Conservation (phyloP, 1,140 invertebrate genomes). For the Trissolcus basalis region DNA sequence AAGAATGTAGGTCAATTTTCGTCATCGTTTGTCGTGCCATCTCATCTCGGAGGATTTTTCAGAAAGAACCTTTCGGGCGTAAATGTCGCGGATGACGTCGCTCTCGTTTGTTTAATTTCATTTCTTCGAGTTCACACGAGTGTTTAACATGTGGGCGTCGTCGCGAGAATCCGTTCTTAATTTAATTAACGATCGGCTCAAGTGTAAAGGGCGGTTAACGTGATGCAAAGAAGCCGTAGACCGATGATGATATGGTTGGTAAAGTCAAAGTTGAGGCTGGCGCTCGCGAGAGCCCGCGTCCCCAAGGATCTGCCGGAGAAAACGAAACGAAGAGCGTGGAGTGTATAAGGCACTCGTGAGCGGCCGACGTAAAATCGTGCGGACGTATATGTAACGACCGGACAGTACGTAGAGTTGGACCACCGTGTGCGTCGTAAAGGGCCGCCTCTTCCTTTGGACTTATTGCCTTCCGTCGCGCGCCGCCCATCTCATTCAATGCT, state of each 20-base stretch:
- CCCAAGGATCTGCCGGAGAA: not conserved
- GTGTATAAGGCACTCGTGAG: constrained; percentile 1
- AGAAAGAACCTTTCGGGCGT: no score
- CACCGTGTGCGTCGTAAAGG: constrained; percentile 64
- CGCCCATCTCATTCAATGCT: constrained; percentile 76
- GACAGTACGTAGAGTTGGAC: constrained; percentile 52
- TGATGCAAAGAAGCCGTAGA: constrained; percentile 62
- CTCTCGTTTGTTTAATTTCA: not conserved
- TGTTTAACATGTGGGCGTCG: constrained; percentile 43
- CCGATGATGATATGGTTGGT: constrained; percentile 35
- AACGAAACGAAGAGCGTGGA: constrained; percentile 1
- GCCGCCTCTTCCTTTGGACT: constrained; percentile 62
- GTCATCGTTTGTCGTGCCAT: no score
- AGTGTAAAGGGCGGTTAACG: constrained; percentile 38
- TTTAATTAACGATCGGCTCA: constrained; percentile 60
- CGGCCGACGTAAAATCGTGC: constrained; percentile 2
- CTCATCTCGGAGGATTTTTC: no score
- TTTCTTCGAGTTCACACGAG: constrained; percentile 21
- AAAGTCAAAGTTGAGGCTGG: constrained; percentile 29
- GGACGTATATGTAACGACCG: constrained; percentile 31
- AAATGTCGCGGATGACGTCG: not conserved
- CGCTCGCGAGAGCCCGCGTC: constrained; percentile 17
- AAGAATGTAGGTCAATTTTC: no score
- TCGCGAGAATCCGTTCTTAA: constrained; percentile 43
- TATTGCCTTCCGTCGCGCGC: constrained; percentile 65